phyloP scores from a whole-genome alignment of 2,797 vertebrate genomes.

The Cynodonichthys magdalenae region DNA sequence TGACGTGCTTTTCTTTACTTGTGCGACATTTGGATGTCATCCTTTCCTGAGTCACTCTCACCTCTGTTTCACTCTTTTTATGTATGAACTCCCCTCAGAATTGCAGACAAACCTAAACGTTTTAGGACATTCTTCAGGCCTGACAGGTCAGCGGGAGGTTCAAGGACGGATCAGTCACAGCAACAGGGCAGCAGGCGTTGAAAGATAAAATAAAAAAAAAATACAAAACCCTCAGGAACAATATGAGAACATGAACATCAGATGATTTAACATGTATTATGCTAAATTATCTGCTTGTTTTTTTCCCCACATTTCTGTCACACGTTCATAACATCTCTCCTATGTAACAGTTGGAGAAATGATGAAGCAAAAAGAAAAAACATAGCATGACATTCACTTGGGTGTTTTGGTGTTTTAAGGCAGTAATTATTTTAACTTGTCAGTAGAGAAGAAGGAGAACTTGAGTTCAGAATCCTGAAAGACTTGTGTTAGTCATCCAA shows the following conservation, averaged over 20 bases:
- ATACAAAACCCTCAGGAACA: neutral
- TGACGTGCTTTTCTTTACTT: slow-evolving; percentile 19
- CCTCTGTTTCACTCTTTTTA: slow-evolving; percentile 7
- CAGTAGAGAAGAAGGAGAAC: no score
- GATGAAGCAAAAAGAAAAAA: no score
- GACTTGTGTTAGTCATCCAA: no score
- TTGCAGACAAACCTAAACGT: slow-evolving; percentile 26
- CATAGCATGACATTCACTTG: no score
- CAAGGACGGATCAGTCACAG: slow-evolving; percentile 49
- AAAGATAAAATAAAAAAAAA: neutral
- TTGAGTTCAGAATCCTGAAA: no score
- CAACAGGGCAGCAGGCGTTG: slow-evolving; percentile 26
- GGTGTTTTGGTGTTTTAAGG: no score
- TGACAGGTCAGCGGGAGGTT: slow-evolving; percentile 62
- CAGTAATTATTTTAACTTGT: no score
- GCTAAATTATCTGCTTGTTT: no score
- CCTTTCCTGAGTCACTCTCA: slow-evolving; percentile 22
- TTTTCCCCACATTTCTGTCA: no score
- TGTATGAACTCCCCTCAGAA: slow-evolving; percentile 23
- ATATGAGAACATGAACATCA: neutral
- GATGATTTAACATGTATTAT: no score
- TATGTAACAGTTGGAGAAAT: no score
- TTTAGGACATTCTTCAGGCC: slow-evolving; percentile 32
- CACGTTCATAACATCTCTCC: no score
- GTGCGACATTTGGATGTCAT: slow-evolving; percentile 27